A percentile compares a stretch with the other conserved stretches of the same genome.
These are phyloP conservation scores for Ganaspis brasiliensis DNA, from an alignment of 2,888 invertebrate genomes.

Conservation along the genomic window DNA sequence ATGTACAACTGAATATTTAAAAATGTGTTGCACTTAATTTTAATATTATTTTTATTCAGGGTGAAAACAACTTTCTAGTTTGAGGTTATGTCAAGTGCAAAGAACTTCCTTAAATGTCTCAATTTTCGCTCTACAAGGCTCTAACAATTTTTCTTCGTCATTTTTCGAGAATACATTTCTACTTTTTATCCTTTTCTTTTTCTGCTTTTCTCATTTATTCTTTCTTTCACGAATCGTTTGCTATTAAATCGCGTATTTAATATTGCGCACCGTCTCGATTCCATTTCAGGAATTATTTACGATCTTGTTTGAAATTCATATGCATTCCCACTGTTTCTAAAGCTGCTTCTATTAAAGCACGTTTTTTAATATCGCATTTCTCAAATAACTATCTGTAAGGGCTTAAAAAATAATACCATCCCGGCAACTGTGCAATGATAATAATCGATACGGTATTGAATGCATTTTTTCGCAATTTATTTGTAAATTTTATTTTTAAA, in stretches of 20 bases:
- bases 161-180: neutral
- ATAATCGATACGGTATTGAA: neutral
- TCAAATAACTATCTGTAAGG: neutral
- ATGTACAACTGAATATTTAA: too few species aligned
- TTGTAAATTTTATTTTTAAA: too few species aligned
- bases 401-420: neutral
- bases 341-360: slow-evolving; percentile 25
- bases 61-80: too few species aligned
- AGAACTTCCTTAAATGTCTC: too few species aligned
- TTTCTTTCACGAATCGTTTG: neutral
- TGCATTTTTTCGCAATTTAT: too few species aligned
- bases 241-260: slow-evolving; percentile 55
- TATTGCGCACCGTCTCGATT: slow-evolving; percentile 52
- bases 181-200: slow-evolving; percentile 40
- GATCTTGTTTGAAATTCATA: slow-evolving; percentile 54
- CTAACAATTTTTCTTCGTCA: too few species aligned
- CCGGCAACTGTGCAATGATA: neutral
- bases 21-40: too few species aligned
- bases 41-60: too few species aligned
- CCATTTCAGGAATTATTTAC: slow-evolving; percentile 53
- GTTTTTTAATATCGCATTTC: slow-evolving; percentile 20
- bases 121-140: too few species aligned
- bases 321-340: slow-evolving; percentile 23
- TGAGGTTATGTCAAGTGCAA: too few species aligned
- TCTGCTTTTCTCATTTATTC: slow-evolving; percentile 47